Evolutionary conservation across 2,797 vertebrate genomes (phyloP).

Genomic region (Pangasius larnaudii): DNA sequence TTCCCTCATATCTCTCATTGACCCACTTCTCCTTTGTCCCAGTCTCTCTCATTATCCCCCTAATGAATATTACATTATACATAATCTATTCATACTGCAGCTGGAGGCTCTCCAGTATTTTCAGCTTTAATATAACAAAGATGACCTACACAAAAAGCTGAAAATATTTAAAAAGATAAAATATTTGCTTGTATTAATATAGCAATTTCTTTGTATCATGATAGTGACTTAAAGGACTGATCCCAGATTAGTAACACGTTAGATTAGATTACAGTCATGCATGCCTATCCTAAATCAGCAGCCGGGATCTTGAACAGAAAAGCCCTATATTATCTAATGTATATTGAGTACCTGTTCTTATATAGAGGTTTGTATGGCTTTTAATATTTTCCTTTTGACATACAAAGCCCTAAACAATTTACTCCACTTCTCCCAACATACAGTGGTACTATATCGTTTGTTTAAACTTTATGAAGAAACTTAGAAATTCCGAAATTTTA

Average conservation of each 20-base stretch:
- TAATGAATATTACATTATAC: conserved; percentile 51
- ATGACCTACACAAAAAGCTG: conserved; percentile 39
- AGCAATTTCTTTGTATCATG: background rate
- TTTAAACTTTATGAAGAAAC: background rate
- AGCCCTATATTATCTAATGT: background rate
- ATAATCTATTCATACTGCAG: conserved; percentile 54
- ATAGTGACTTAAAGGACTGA: background rate
- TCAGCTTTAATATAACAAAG: conserved; percentile 44
- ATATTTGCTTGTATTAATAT: background rate
- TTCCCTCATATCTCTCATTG: conserved; percentile 5
- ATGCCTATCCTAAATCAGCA: too few species aligned
- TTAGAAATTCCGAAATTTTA: background rate
- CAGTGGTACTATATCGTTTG: background rate
- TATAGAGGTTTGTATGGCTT: background rate
- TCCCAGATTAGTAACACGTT: background rate
- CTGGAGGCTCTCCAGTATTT: conserved; percentile 47
- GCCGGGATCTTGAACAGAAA: background rate
- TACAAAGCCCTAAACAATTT: too few species aligned
- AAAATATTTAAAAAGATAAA: background rate
- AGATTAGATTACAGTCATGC: background rate
- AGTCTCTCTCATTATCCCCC: conserved; percentile 30
- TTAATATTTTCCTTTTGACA: too few species aligned
- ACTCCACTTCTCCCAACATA: too few species aligned
- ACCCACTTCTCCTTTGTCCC: conserved; percentile 14
- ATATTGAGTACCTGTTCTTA: background rate